A percentile compares a stretch with the other conserved stretches of the same genome.
Conservation (phyloP, 2,888 invertebrate genomes). For the Perithous albicinctus region DNA sequence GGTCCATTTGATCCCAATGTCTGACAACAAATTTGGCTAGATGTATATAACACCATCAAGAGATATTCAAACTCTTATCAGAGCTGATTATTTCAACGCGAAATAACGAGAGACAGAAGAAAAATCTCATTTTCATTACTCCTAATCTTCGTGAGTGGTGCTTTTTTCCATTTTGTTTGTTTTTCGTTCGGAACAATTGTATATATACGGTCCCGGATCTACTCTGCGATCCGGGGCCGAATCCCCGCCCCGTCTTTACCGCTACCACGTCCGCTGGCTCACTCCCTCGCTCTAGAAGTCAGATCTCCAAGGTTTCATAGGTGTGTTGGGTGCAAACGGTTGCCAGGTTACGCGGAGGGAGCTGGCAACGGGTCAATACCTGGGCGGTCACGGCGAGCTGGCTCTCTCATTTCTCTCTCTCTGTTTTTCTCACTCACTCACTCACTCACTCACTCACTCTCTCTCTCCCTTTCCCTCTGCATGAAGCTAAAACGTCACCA, state of each 20-base stretch:
- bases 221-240: slow-evolving; percentile 34
- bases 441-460: no score
- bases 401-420: slow-evolving; percentile 66
- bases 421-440: no score
- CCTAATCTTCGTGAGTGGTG: neutral
- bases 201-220: slow-evolving; percentile 46
- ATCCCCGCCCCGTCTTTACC: slow-evolving; percentile 30
- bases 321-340: slow-evolving; percentile 84
- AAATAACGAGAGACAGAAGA: neutral
- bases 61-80: neutral
- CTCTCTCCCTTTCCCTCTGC: slow-evolving; percentile 71
- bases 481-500: slow-evolving; percentile 81
- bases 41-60: no score
- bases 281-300: slow-evolving; percentile 75
- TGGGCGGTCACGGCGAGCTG: slow-evolving; percentile 71
- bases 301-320: slow-evolving; percentile 84
- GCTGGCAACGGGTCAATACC: slow-evolving; percentile 84
- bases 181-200: slow-evolving; percentile 36
- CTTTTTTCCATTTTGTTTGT: slow-evolving; percentile 1
- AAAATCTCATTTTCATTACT: neutral
- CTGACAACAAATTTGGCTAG: no score
- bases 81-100: neutral
- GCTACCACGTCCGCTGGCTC: slow-evolving; percentile 68
- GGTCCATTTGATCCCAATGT: no score
- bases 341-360: slow-evolving; percentile 82